Evolutionary conservation across 2,797 vertebrate species (phyloP), one percentile per base, ranked within the genome.

Genomic region (Graptemys geographica): DNA sequence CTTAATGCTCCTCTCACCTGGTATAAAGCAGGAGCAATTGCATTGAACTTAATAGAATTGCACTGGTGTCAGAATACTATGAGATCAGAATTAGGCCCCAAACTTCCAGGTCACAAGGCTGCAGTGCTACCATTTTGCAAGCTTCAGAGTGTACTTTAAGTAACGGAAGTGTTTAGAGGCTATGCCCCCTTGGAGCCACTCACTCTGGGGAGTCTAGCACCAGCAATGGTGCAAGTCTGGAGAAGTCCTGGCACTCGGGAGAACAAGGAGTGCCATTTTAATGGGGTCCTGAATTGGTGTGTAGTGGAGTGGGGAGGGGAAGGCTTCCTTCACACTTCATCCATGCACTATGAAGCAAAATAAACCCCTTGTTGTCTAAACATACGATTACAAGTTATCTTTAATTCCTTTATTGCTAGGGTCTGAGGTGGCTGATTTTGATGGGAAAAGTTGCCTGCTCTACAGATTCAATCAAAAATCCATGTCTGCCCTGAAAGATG

Each of bases 401-500:
- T 92, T 97, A 74, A 91, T 97, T 52, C 96, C 84, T 98, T 97
- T 96, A n/a, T 91, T 94, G 96, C 95, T 97, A 99, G 99, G 98
- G 94, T 99, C 99, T 12, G 99, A 99, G 33, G 98, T 99, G 94
- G 97, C 99, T 92, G 98, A 98, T 96, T 98, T 99, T 92, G 99
- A 99, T 90, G 99, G 99, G 87, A 98, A 96, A 97, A 99, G 99
- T 98, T 99, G 98, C 88, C 97, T 99, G 65, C 96, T 99, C 96
- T 99, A 98, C 98, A 98, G 97, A 97, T 97, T 98, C 95, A 98
- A 98, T 97, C 97, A 98, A 86, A 98, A 98, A 94, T 96, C 96
- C 52, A 97, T 90, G 90, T 98, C 95, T 83, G 83, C 92, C 47
- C 37, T 98, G 96, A 98, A 98, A 95, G 98, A 99, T 83, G 97